Base-by-base conservation (phyloP, 2,113 vertebrate genomes). In the Sakesphorus luctuosus region DNA sequence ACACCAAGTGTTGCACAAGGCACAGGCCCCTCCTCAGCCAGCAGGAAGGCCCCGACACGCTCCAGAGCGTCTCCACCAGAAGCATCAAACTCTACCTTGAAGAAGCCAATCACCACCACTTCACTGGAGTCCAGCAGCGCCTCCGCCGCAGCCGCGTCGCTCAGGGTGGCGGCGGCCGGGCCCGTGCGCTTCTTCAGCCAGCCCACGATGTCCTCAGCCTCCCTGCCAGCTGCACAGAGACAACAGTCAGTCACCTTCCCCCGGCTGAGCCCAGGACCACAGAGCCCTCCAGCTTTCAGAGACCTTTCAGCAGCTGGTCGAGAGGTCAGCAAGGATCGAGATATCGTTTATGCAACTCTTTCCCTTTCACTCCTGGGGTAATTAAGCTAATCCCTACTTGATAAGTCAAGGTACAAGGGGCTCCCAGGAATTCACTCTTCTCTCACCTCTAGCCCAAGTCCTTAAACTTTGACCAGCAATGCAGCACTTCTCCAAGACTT, bases 181-280 rank as follows among this genome's bases (percentile, higher is more conserved):
- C 99, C 99, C 0, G 99, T 99, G 90, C 99, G 98, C 80, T 99
- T 99, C 98, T 98, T 99, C 96, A 99, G 96, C 99, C 99, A 99
- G 97, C 84, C 98, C 83, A 99, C 97, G 0, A 99, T 99, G 84
- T 99, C 99, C 1, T 99, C 99, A 0, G 99, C 99, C 61, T 99
- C 99, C 73, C 99, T 98, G 93, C 99, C 99, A 95, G 99, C 99
- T 99, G 73, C 28, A 38, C n/a, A 75, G 56, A 69, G 58, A 77
- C 3, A 93, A 72, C 6, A 82, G 75, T 16, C 1, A 44, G 29
- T 72, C 31, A 9, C 47, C 16, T 33, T 5, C 31, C 18, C 10
- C 9, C 21, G 0, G 1, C 6, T 9, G 36, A 25, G 26, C 10
- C 25, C 16, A 19, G 7, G 14, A 61, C 23, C 49, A 62, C 56